Conservation (phyloP, 2,113 vertebrate genomes). For the Zingel zingel region DNA sequence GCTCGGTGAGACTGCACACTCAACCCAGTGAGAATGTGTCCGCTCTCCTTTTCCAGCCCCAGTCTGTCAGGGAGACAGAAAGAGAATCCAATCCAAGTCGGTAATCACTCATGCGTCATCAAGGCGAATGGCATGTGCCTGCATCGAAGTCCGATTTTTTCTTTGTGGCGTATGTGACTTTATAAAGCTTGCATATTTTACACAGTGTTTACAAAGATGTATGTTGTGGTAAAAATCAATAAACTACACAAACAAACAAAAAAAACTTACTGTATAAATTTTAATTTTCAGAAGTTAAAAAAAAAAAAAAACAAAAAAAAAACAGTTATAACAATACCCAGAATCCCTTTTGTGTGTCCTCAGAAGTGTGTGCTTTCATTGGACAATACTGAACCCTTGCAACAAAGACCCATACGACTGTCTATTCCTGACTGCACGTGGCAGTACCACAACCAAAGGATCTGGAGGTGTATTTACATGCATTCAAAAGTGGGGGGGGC, state of each 20-base stretch:
- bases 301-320: slow-evolving; percentile 47
- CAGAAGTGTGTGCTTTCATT: slow-evolving; percentile 76
- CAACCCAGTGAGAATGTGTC: slow-evolving; percentile 3
- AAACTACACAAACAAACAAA: slow-evolving; percentile 54
- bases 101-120: slow-evolving; percentile 67
- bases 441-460: slow-evolving; percentile 84
- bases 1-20: slow-evolving; percentile 28
- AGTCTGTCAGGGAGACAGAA: slow-evolving; percentile 10
- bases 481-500: slow-evolving; percentile 12
- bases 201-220: slow-evolving; percentile 84
- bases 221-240: slow-evolving; percentile 78
- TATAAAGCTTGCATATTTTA: slow-evolving; percentile 86
- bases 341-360: slow-evolving; percentile 73
- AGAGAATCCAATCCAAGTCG: slow-evolving; percentile 44
- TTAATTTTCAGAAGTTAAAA: slow-evolving; percentile 71
- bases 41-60: slow-evolving; percentile 26
- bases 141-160: slow-evolving; percentile 75
- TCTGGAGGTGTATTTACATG: slow-evolving; percentile 66
- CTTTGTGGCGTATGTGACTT: slow-evolving; percentile 82
- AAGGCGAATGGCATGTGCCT: slow-evolving; percentile 81
- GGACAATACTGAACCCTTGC: slow-evolving; percentile 55
- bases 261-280: slow-evolving; percentile 77
- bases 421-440: slow-evolving; percentile 75
- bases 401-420: slow-evolving; percentile 61
- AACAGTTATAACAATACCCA: slow-evolving; percentile 55